Conservation (phyloP, 2,797 vertebrate genomes). For the Falco peregrinus region DNA sequence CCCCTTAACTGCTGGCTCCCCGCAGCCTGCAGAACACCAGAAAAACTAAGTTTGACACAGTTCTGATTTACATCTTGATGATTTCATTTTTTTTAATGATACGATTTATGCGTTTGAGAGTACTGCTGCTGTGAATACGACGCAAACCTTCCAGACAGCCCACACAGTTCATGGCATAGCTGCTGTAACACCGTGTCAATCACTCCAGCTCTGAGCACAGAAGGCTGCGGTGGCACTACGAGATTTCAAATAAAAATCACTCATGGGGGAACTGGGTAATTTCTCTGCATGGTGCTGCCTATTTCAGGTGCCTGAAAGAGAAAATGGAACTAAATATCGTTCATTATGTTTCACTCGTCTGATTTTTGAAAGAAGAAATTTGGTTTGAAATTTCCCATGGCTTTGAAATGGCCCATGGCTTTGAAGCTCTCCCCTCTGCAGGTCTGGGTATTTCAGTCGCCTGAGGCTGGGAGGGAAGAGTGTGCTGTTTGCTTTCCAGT, state of each 20-base stretch:
- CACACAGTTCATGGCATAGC: neutral
- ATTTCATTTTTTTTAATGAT: neutral
- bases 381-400: neutral
- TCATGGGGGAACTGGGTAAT: neutral
- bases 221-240: neutral
- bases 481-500: neutral
- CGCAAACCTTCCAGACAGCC: neutral
- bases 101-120: neutral
- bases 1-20: neutral
- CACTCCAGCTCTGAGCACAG: neutral
- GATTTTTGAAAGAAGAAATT: conserved; percentile 24
- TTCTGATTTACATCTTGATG: neutral
- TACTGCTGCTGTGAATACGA: neutral
- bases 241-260: conserved; percentile 20
- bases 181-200: neutral
- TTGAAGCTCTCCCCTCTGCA: neutral
- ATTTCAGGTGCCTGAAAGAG: neutral
- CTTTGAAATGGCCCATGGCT: neutral
- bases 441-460: neutral
- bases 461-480: neutral
- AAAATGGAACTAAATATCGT: neutral
- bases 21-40: neutral
- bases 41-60: neutral
- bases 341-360: neutral
- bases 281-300: neutral